Conservation (phyloP, 2,797 vertebrate genomes). For the Spinus pinus region DNA sequence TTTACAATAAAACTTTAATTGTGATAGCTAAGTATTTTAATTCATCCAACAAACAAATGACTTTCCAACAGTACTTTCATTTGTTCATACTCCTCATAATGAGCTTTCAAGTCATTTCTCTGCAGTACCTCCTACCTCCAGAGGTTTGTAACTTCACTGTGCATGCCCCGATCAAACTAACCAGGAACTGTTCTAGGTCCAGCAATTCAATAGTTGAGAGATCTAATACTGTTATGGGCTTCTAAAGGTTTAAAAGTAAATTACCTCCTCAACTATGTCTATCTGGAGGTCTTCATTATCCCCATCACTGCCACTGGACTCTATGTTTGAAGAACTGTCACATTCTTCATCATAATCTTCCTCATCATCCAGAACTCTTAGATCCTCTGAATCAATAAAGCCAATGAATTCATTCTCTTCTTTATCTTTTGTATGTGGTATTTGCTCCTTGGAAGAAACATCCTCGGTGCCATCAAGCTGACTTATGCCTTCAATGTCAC, state of each 20-base stretch:
- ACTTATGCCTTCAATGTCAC: slow-evolving; percentile 80
- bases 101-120: neutral
- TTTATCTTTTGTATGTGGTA: slow-evolving; percentile 62
- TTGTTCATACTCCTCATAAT: neutral
- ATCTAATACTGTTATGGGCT: neutral
- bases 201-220: neutral
- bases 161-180: neutral
- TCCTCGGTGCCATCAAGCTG: slow-evolving; percentile 90
- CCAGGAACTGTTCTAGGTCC: neutral
- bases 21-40: neutral
- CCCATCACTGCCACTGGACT: slow-evolving; percentile 72
- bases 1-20: neutral
- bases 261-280: slow-evolving; percentile 79
- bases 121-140: neutral
- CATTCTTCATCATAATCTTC: slow-evolving; percentile 68
- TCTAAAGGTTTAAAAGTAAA: neutral
- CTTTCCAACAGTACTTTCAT: neutral
- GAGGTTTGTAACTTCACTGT: neutral
- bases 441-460: slow-evolving; percentile 80
- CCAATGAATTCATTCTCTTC: slow-evolving; percentile 87
- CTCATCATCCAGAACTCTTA: slow-evolving; percentile 83
- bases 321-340: slow-evolving; percentile 76
- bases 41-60: neutral
- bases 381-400: slow-evolving; percentile 84
- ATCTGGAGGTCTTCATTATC: slow-evolving; percentile 74